Conservation (phyloP, 2,797 vertebrate species). For the Sebastes matsubarae region DNA sequence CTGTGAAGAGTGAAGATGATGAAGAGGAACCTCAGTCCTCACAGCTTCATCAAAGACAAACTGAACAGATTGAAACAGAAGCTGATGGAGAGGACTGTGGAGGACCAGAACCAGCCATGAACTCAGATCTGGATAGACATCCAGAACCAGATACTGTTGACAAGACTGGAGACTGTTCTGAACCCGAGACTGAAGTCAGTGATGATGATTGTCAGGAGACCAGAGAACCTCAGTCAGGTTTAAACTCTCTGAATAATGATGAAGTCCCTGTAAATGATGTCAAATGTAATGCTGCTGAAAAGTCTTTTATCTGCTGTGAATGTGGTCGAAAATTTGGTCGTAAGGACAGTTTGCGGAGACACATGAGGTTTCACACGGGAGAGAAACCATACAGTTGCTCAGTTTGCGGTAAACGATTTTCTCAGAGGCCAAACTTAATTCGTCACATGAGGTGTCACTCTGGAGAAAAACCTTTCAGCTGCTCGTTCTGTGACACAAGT, state of each 20-base stretch:
- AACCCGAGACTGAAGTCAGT: neutral
- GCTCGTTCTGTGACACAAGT: neutral
- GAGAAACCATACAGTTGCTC: neutral
- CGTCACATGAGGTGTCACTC: constrained; percentile 31
- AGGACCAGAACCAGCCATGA: neutral
- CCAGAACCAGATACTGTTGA: neutral
- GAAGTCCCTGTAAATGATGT: neutral
- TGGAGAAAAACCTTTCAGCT: constrained; percentile 13
- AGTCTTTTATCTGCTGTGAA: neutral
- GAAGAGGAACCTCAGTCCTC: neutral
- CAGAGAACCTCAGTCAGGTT: neutral
- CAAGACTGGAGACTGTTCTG: neutral
- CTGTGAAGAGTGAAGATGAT: neutral
- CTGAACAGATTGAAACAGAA: neutral
- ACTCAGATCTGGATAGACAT: neutral
- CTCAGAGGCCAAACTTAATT: constrained; percentile 9
- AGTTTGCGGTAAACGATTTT: neutral
- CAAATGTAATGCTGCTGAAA: neutral
- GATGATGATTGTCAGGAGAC: neutral
- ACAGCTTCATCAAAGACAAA: neutral
- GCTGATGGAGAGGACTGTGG: neutral
- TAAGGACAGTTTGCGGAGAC: constrained; percentile 16
- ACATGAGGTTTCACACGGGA: constrained; percentile 4
- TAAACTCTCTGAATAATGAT: neutral
- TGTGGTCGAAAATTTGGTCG: neutral